These are phyloP conservation scores for Maniola hyperantus DNA, from an alignment of 2,888 invertebrate genomes.

Conservation along the genomic window DNA sequence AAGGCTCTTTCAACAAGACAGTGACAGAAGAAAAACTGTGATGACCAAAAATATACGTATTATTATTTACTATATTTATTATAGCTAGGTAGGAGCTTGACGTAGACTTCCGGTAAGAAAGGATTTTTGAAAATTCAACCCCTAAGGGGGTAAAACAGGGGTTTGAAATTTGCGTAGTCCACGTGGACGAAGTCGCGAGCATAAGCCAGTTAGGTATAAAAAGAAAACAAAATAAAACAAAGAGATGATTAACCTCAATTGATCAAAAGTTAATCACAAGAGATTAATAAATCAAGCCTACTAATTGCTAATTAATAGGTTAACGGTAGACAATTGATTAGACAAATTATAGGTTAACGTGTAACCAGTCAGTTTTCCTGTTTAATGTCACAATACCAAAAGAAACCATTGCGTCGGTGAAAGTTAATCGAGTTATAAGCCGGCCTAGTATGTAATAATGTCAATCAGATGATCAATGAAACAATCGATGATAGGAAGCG, in stretches of 20 bases:
- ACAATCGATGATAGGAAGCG: slow-evolving; percentile 30
- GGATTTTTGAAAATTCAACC: no score
- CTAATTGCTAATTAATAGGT: slow-evolving; percentile 9
- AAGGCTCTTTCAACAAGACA: no score
- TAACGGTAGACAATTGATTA: slow-evolving; percentile 9
- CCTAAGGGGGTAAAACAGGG: no score
- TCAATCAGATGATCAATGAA: slow-evolving; percentile 27
- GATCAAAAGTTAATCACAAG: slow-evolving; percentile 12
- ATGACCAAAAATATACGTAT: no score
- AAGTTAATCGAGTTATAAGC: slow-evolving; percentile 25
- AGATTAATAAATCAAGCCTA: neutral
- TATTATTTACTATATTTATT: neutral
- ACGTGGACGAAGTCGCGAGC: no score
- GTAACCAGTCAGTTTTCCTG: slow-evolving; percentile 21
- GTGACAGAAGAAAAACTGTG: no score
- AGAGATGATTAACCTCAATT: neutral
- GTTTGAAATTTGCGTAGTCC: no score
- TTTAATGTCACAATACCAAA: slow-evolving; percentile 26
- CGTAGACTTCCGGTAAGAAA: no score
- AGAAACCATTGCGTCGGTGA: slow-evolving; percentile 27
- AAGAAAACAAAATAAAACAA: neutral
- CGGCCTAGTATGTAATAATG: slow-evolving; percentile 6
- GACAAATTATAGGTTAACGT: slow-evolving; percentile 22
- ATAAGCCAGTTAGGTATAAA: no score
- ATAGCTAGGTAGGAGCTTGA: no score